Evolutionary conservation across 2,113 vertebrate species (phyloP), one percentile per base, ranked within the genome.

Genomic region (Brachirus orientalis): DNA sequence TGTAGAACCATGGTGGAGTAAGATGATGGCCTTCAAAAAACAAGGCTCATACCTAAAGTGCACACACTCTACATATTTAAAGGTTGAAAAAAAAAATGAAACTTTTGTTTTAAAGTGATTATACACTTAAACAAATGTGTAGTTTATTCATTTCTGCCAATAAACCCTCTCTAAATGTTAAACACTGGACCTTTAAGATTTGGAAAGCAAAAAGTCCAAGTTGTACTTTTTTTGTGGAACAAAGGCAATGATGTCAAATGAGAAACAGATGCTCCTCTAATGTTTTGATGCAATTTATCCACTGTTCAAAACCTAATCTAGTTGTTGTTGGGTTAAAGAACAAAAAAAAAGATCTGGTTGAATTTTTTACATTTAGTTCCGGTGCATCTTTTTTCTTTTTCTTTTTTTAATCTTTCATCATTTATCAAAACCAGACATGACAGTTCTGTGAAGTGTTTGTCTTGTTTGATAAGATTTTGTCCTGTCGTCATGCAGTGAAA

Each of bases 361-460:
- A 63, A 75, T n/a, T n/a, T n/a, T n/a, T n/a, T n/a, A n/a, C n/a
- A n/a, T n/a, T n/a, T n/a, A n/a, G n/a, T n/a, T n/a, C n/a, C n/a
- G n/a, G n/a, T 67, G 20, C 48, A 70, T 73, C 61, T 61, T n/a
- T 19, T 35, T 67, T 51, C 44, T 45, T 74, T 33, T 8, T 38
- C 11, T 61, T 64, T 18, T 67, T 48, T 55, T 54, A 10, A 71
- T 68, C 69, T 72, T 45, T 69, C 28, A 56, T 46, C 50, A 48
- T 70, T 75, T 37, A n/a, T n/a, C n/a, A 61, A 33, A 63, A 38
- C 67, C 50, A 46, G 36, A 66, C 8, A 0, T 36, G 48, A 9
- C 35, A 45, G 8, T 16, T 61, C 60, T 28, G 14, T 36, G 18
- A n/a, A 19, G 57, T 11, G 18, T 51, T 40, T 7, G 41, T 46